Base-by-base conservation (phyloP, 2,113 vertebrate species). In the Castor canadensis region DNA sequence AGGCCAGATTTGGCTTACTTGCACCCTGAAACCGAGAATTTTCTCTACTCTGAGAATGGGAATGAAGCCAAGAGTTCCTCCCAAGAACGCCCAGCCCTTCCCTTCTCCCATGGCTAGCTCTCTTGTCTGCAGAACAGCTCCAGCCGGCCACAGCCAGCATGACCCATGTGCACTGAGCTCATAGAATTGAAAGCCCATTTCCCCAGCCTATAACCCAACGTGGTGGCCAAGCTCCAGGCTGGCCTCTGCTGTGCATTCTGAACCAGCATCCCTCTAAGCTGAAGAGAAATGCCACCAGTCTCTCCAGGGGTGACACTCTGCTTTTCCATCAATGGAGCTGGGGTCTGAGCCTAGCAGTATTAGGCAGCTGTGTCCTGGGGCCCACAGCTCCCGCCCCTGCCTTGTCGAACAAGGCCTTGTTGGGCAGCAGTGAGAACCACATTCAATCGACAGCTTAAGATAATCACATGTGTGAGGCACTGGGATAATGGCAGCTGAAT, bases 401-500 rank as follows among this genome's bases (percentile, higher is more conserved):
- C 97, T 96, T 96, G 96, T 96, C 77, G 12, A 45, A 87, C 93
- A 96, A 89, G 96, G 76, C 96, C 87, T 5, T 96, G 93, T 96
- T 93, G 97, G 96, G 91, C 93, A 97, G 91, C 96, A 95, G 72
- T 87, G 93, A 96, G 95, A 96, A 81, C 97, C 87, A 93, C 80
- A 96, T 98, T 98, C 98, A 97, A 89, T 93, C 58, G 81, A 97
- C 92, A 96, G 97, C 96, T 98, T 97, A 96, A 96, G 97, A 97
- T 98, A 98, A 98, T 98, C 97, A 97, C 97, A 97, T 97, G 96
- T 97, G 96, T 95, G 97, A 97, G 95, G 96, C 87, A 43, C 95
- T 92, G 92, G 93, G 90, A 96, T 97, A 97, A 96, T 98, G 97
- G 98, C 97, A 98, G 98, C 97, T 98, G 96, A 98, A 97, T 98